Evolutionary conservation across 2,888 invertebrate species (phyloP).

Genomic region (Lypha dubia): DNA sequence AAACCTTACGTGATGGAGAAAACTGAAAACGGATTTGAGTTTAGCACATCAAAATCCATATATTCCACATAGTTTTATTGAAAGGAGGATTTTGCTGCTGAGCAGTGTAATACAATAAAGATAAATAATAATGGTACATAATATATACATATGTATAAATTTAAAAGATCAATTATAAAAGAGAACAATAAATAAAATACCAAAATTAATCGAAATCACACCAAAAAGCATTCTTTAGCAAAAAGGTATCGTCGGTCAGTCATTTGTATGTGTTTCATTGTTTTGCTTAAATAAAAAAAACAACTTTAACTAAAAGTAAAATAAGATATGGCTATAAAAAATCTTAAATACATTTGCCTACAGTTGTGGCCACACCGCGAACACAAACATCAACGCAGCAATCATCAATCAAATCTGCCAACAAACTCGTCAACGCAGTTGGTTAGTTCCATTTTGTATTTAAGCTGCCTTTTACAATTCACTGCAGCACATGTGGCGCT

Average conservation of each 20-base stretch:
- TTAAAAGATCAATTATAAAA: too few species aligned
- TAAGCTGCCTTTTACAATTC: constrained; percentile 67
- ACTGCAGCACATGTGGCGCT: constrained; percentile 89
- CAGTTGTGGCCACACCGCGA: constrained; percentile 59
- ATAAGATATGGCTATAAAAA: constrained; percentile 62
- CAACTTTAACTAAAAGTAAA: constrained; percentile 23
- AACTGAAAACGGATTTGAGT: too few species aligned
- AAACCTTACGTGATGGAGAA: too few species aligned
- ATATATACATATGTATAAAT: too few species aligned
- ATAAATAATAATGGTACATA: too few species aligned
- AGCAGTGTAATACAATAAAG: too few species aligned
- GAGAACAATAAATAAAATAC: constrained; percentile 23
- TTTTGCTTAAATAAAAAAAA: constrained; percentile 30
- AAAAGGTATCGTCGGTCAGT: constrained; percentile 20
- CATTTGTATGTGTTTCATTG: constrained; percentile 1
- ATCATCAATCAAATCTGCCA: constrained; percentile 53
- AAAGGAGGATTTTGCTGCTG: too few species aligned
- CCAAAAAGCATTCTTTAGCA: constrained; percentile 21
- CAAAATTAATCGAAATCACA: constrained; percentile 34
- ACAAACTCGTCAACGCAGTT: constrained; percentile 54
- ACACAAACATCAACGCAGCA: constrained; percentile 38
- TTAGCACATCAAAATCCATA: too few species aligned
- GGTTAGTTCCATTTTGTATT: constrained; percentile 50
- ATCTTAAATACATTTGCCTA: constrained; percentile 49
- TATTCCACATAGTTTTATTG: too few species aligned